Percentiles rank a stretch among this genome's conserved stretches.
Conservation (phyloP, 1,140 invertebrate genomes). For the Diuraphis noxia region DNA sequence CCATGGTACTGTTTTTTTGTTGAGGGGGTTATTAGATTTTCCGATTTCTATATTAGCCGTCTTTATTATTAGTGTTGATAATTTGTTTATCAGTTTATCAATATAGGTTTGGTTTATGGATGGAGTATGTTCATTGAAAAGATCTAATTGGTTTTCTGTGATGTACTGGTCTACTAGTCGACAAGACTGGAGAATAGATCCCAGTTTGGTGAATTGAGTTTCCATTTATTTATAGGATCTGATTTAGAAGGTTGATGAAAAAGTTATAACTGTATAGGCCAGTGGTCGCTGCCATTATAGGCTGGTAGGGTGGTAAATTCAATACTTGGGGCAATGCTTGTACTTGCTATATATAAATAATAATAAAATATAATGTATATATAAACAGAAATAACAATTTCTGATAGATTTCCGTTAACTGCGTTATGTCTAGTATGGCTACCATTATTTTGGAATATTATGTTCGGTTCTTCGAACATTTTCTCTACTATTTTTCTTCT, state of each 20-base stretch:
- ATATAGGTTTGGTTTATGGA: background rate
- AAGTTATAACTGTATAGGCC: background rate
- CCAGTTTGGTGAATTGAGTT: constrained; percentile 2
- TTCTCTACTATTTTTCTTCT: constrained; percentile 55
- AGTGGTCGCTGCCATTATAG: background rate
- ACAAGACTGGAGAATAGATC: background rate
- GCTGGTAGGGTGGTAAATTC: background rate
- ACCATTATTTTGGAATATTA: background rate
- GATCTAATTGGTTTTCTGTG: background rate
- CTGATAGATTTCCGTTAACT: background rate
- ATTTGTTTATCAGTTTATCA: background rate
- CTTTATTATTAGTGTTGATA: background rate
- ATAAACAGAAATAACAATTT: too few relatives aligned
- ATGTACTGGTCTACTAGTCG: background rate
- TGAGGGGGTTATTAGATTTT: too few relatives aligned
- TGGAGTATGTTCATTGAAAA: background rate
- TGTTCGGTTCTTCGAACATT: background rate
- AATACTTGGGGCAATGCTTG: background rate
- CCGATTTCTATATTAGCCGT: too few relatives aligned
- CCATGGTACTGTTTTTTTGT: too few relatives aligned
- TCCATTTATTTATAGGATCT: background rate
- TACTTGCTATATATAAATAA: background rate
- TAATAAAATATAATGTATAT: too few relatives aligned
- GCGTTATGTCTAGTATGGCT: background rate
- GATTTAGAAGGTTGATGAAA: background rate